Evolutionary conservation across 2,113 vertebrate species (phyloP).

Genomic region (Chitala chitala): DNA sequence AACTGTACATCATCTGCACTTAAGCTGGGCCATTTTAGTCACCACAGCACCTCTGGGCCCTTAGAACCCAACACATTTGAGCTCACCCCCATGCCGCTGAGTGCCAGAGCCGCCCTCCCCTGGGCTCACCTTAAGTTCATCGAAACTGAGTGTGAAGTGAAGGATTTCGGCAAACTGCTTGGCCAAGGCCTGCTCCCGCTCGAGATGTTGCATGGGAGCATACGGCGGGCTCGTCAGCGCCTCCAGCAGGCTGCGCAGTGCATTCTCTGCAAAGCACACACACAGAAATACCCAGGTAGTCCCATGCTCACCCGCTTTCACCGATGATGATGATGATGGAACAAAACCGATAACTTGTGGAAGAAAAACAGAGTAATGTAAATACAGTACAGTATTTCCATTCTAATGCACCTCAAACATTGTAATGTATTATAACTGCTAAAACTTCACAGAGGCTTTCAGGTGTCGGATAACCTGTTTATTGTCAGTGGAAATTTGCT

Average conservation of each 20-base stretch:
- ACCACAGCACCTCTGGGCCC: background rate
- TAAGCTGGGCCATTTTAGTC: background rate
- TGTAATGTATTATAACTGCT: no score
- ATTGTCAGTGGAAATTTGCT: no score
- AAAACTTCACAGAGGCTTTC: no score
- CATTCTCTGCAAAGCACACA: constrained; percentile 64
- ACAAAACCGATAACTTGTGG: no score
- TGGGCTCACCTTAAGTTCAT: constrained; percentile 76
- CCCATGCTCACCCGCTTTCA: background rate
- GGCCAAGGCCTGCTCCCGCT: constrained; percentile 81
- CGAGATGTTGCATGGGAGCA: constrained; percentile 82
- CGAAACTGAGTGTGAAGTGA: constrained; percentile 87
- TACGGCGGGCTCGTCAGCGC: constrained; percentile 83
- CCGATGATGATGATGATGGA: no score
- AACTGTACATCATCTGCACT: background rate
- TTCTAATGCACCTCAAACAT: no score
- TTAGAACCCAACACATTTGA: no score
- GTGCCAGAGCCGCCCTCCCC: no score
- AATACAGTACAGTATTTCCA: no score
- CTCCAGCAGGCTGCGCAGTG: constrained; percentile 81
- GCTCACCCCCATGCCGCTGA: no score
- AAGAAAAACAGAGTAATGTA: no score
- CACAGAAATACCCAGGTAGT: background rate
- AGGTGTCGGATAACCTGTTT: no score
- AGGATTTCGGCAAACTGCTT: constrained; percentile 89